These are phyloP conservation scores for Melozone crissalis DNA, from an alignment of 2,113 vertebrate genomes.

Conservation along the genomic window DNA sequence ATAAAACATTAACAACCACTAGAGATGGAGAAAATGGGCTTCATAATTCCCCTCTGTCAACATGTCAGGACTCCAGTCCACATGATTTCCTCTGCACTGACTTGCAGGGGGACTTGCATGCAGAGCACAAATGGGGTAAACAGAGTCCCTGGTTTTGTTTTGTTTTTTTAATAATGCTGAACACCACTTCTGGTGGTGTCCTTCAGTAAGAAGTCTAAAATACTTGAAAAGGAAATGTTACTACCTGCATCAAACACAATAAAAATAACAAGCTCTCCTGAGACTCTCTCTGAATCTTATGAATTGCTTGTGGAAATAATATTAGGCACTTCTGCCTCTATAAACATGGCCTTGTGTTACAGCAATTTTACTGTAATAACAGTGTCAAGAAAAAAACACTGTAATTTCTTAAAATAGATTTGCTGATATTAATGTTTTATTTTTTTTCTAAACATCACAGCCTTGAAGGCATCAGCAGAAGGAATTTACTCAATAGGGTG, in stretches of 20 bases:
- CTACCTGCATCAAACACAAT: background rate
- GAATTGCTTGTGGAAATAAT: background rate
- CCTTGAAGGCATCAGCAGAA: background rate
- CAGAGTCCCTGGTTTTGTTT: background rate
- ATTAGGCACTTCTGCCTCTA: background rate
- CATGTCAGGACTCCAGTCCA: background rate
- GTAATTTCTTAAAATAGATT: constrained; percentile 1
- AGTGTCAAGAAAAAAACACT: background rate
- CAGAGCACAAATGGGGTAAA: background rate
- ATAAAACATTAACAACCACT: constrained; percentile 17
- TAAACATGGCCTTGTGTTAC: background rate
- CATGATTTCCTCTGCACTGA: background rate
- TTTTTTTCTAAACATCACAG: background rate
- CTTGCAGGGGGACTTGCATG: background rate
- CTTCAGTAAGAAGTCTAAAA: background rate
- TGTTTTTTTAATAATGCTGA: background rate
- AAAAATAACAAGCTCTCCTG: constrained; percentile 7
- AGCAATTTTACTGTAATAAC: constrained; percentile 22
- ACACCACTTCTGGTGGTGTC: background rate
- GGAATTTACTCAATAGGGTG: background rate
- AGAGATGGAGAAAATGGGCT: constrained; percentile 28
- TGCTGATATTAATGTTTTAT: background rate
- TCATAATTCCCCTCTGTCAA: background rate
- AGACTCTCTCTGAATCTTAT: background rate
- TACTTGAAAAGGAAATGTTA: background rate